Percentiles rank a stretch among this genome's conserved stretches.
These are phyloP conservation scores for Rhagoletis pomonella DNA, from an alignment of 1,140 invertebrate genomes.

Conservation along the genomic window DNA sequence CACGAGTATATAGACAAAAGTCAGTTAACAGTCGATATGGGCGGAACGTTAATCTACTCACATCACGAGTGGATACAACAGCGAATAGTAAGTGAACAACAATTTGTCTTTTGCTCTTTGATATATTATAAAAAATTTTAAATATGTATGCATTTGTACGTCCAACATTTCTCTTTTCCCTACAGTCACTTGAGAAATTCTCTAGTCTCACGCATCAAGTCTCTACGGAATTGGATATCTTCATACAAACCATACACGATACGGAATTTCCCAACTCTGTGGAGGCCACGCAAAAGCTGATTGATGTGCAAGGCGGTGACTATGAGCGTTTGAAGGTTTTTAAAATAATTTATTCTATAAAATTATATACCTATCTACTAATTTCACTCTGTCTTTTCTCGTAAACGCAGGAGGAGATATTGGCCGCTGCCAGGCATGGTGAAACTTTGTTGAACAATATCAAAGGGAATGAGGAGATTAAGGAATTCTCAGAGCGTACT, in stretches of 20 bases:
- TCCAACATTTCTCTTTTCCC: constrained; percentile 60
- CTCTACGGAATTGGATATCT: constrained; percentile 87
- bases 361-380: too few relatives aligned
- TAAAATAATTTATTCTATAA: neutral
- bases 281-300: constrained; percentile 81
- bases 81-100: constrained; percentile 85
- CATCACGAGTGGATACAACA: constrained; percentile 98
- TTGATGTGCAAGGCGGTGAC: constrained; percentile 80
- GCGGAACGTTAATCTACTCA: constrained; percentile 91
- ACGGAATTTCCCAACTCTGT: constrained; percentile 91
- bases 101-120: too few relatives aligned
- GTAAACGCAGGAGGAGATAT: constrained; percentile 81
- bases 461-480: constrained; percentile 76
- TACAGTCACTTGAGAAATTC: constrained; percentile 95
- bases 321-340: constrained; percentile 80
- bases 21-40: constrained; percentile 92
- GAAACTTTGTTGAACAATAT: constrained; percentile 86
- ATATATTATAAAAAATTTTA: too few relatives aligned
- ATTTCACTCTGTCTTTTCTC: neutral
- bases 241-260: constrained; percentile 87
- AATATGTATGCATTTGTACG: too few relatives aligned
- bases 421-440: constrained; percentile 87
- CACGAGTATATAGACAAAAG: constrained; percentile 88
- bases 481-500: constrained; percentile 79
- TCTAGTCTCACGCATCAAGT: constrained; percentile 92